Base-by-base conservation (phyloP, 2,797 vertebrate genomes). In the Falco novaeseelandiae region DNA sequence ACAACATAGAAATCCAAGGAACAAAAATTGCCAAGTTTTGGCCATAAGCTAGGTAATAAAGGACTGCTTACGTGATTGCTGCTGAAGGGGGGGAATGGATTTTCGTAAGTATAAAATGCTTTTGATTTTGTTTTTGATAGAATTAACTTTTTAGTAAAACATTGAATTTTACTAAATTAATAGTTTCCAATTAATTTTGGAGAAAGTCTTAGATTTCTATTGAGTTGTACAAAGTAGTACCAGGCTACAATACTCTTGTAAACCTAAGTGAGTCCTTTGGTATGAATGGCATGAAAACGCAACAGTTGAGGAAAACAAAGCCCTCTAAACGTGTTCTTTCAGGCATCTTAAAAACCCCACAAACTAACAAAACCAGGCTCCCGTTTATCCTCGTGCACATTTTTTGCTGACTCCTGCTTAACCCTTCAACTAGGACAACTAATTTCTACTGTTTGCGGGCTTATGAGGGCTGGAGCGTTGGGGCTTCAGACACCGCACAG, bases 51-150 rank as follows among this genome's bases (percentile, higher is more conserved):
- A 27, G 12, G 48, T 0, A 7, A 55, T 19, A 23, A 67, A 20
- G 57, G 25, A 22, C n/a, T 71, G 18, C 11, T 34, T 46, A 36
- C 0, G 0, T 3, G 8, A 61, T 8, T 3, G 3, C 16, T 34
- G 46, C 26, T 46, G 21, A 63, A 76, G 54, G 52, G 44, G 44
- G 3, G 32, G 10, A 81, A 80, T 14, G 2, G 30, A 42, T 61
- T 92, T 92, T 57, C 8, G 1, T 5, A 77, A 63, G 6, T 6
- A 81, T 59, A 58, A 83, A 85, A 36, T 25, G 15, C 8, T 87
- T 57, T 51, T 34, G 11, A 42, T 55, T 66, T 84, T 55, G 32
- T 34, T 65, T 66, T 44, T 42, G 15, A 34, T 59, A 63, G 67
- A 55, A 46, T 18, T 8, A 4, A 36, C 9, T 7, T 80, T 73